Conservation (phyloP, 2,113 vertebrate genomes). For the Malaclemys terrapin region DNA sequence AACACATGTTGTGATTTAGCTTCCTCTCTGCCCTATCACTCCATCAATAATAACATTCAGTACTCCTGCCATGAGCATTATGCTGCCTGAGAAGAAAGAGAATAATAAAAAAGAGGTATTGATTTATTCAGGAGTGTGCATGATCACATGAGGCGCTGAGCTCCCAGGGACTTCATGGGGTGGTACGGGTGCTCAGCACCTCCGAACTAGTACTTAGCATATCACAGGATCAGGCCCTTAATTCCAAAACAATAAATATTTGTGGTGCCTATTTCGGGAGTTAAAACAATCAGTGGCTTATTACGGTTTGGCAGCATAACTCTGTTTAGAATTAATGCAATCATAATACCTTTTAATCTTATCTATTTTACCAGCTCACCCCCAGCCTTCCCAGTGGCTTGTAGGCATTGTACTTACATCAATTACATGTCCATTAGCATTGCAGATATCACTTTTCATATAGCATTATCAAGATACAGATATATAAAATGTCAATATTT, state of each 20-base stretch:
- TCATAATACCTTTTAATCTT: constrained; percentile 60
- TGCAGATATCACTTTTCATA: constrained; percentile 51
- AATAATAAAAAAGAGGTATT: not conserved
- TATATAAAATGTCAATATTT: constrained; percentile 63
- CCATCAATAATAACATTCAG: not conserved
- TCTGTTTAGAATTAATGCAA: constrained; percentile 45
- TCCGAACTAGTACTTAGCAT: not conserved
- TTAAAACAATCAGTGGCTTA: not conserved
- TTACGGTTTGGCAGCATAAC: constrained; percentile 31
- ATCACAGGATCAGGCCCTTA: not conserved
- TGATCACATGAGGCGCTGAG: not conserved
- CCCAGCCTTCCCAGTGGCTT: constrained; percentile 31
- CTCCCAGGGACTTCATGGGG: not conserved
- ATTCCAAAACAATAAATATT: not conserved
- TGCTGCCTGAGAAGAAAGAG: fast-evolving
- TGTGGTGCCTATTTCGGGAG: not conserved
- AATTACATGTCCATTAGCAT: constrained; percentile 75
- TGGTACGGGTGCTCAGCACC: fast-evolving
- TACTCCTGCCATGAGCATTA: not conserved
- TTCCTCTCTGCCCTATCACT: not conserved
- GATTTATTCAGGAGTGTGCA: not conserved
- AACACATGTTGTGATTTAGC: fast-evolving
- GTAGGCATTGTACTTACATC: constrained; percentile 54
- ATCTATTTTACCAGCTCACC: constrained; percentile 53
- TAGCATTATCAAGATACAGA: constrained; percentile 27